Evolutionary conservation across 37 sponge, comb jelly and placozoan species (phyloP).

Genomic region (Hormiphora californensis): DNA sequence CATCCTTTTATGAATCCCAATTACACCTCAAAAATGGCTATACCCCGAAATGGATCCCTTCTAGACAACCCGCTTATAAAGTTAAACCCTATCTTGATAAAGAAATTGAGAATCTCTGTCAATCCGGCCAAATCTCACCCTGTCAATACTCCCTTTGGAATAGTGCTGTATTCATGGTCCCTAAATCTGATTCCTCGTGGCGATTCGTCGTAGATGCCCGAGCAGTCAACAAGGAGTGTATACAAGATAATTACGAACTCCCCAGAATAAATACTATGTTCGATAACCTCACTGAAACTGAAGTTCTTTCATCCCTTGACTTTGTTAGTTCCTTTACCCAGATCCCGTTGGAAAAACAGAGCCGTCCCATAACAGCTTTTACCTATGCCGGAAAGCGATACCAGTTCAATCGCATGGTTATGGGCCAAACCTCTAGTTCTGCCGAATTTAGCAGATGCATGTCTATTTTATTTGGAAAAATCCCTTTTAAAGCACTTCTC

Average conservation of each 20-base stretch:
- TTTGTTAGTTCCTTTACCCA: neutral
- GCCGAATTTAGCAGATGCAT: neutral
- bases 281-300: neutral
- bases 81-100: neutral
- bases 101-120: neutral
- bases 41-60: neutral
- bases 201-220: neutral
- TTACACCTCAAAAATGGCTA: neutral
- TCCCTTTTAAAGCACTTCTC: neutral
- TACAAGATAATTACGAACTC: neutral
- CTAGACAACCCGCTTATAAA: neutral
- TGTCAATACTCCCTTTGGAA: neutral
- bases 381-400: neutral
- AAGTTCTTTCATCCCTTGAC: neutral
- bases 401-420: neutral
- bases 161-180: neutral
- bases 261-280: neutral
- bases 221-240: neutral
- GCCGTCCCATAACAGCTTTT: neutral
- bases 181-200: neutral
- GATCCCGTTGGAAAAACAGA: neutral
- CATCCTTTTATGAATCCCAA: neutral
- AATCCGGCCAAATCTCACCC: neutral
- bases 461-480: neutral
- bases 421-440: neutral